Conservation (phyloP, 1,140 invertebrate genomes). For the Bombus sylvicola region DNA sequence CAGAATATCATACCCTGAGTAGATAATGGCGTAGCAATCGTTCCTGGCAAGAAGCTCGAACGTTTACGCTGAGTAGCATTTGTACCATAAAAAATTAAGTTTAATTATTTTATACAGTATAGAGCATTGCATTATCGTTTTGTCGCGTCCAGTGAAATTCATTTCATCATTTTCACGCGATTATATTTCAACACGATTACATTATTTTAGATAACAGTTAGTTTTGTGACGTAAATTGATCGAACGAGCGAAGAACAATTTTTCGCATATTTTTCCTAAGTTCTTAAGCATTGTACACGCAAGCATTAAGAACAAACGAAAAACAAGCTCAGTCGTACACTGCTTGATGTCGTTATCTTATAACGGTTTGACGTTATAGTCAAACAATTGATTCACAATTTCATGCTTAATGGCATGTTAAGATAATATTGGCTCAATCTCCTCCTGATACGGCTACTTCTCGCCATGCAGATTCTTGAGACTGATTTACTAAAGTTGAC, state of each 20-base stretch:
- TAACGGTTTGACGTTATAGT: conserved; percentile 12
- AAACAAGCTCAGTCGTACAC: conserved; percentile 38
- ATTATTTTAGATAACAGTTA: conserved; percentile 21
- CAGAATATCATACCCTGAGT: conserved; percentile 63
- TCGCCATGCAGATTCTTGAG: conserved; percentile 78
- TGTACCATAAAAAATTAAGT: conserved; percentile 71
- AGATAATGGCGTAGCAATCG: conserved; percentile 60
- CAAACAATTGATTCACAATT: background rate
- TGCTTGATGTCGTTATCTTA: conserved; percentile 20
- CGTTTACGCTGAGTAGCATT: conserved; percentile 63
- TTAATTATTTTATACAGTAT: conserved; percentile 63
- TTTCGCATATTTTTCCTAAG: conserved; percentile 6
- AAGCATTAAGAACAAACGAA: conserved; percentile 48
- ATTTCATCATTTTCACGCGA: conserved; percentile 10
- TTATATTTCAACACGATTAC: background rate
- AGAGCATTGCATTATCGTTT: conserved; percentile 46
- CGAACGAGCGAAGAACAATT: conserved; percentile 13
- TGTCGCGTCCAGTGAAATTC: conserved; percentile 34
- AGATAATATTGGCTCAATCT: conserved; percentile 72
- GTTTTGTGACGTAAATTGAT: background rate
- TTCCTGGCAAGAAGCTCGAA: conserved; percentile 61
- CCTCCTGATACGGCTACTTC: conserved; percentile 82
- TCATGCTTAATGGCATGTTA: conserved; percentile 40
- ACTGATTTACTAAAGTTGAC: conserved; percentile 73
- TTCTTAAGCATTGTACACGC: conserved; percentile 15